Percentiles rank a stretch among this genome's conserved stretches.
Evolutionary conservation across 1,140 invertebrate species (phyloP).

Genomic region (Lasaia peninsularis): DNA sequence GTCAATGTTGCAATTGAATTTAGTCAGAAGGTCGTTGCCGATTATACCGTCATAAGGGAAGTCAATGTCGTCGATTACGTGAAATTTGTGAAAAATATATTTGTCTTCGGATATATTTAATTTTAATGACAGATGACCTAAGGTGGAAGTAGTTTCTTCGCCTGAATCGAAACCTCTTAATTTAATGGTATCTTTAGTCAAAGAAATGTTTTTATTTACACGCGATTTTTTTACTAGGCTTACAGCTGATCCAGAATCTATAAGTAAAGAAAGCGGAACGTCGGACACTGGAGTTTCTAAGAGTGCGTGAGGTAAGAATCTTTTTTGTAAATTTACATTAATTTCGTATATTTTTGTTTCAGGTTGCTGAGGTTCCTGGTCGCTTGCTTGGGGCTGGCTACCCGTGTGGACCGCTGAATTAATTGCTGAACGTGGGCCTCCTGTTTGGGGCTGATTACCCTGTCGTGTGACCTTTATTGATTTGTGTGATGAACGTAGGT

Average conservation of each 20-base stretch:
- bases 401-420: not conserved
- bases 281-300: not conserved
- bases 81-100: not conserved
- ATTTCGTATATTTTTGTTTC: slow-evolving; percentile 1
- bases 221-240: not conserved
- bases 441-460: not conserved
- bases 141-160: not conserved
- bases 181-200: not conserved
- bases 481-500: not conserved
- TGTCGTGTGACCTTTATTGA: not conserved
- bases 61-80: too few relatives aligned
- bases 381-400: not conserved
- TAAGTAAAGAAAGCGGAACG: not conserved
- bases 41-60: too few relatives aligned
- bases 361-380: not conserved
- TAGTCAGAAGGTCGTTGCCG: too few relatives aligned
- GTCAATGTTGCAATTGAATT: too few relatives aligned
- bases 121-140: not conserved
- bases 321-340: not conserved
- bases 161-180: not conserved
- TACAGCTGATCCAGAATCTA: not conserved
- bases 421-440: not conserved
- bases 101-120: not conserved
- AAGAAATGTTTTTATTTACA: not conserved
- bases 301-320: not conserved